Evolutionary conservation across 2,113 vertebrate genomes (phyloP).

Genomic region (Podarcis cretensis): DNA sequence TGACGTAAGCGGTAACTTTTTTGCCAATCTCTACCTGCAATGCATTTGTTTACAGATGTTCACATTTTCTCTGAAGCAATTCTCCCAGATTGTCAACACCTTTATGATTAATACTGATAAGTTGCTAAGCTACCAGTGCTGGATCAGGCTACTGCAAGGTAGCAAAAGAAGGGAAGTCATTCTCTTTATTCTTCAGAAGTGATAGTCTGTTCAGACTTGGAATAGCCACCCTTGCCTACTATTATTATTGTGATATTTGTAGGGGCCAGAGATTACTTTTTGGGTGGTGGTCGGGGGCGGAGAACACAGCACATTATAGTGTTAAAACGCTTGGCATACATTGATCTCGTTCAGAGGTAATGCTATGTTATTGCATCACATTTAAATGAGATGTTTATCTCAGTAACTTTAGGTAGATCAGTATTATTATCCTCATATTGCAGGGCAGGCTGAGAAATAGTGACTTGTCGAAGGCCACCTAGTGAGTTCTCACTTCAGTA

Average conservation of each 20-base stretch:
- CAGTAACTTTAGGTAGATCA: neutral
- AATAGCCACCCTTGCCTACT: neutral
- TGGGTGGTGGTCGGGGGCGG: too few relatives aligned
- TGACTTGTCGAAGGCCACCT: neutral
- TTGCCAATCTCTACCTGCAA: constrained; percentile 95
- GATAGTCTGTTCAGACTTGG: neutral
- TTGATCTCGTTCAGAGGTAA: neutral
- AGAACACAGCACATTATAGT: neutral
- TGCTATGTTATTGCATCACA: neutral
- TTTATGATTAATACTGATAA: neutral
- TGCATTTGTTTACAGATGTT: constrained; percentile 16
- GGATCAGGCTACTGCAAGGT: neutral
- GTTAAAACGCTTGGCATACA: neutral
- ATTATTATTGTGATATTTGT: neutral
- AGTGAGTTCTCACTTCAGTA: neutral
- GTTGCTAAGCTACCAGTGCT: neutral
- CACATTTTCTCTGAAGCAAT: constrained; percentile 3
- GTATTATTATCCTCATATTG: neutral
- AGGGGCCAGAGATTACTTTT: neutral
- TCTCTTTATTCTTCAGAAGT: neutral
- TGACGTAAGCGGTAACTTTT: constrained; percentile 87
- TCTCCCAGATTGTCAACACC: constrained; percentile 9
- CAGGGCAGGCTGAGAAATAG: neutral
- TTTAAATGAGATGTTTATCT: neutral
- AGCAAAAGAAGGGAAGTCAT: neutral